phyloP scores from a whole-genome alignment of 2,797 vertebrate genomes.

The Dendrocincla tyrannina region DNA sequence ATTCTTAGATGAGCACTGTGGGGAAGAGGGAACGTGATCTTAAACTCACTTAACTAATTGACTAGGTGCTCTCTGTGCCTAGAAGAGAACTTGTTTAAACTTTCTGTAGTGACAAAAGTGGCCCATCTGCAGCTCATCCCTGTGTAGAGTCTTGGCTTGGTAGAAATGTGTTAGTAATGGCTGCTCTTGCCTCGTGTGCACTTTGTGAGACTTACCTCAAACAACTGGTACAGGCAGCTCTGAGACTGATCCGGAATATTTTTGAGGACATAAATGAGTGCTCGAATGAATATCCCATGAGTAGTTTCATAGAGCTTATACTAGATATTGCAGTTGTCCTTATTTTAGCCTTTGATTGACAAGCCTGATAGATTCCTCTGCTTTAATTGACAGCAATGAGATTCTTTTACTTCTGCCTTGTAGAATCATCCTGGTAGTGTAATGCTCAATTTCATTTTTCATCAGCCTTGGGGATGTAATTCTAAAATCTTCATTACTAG shows the following conservation, averaged over 20 bases:
- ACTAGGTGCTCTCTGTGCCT: slow-evolving; percentile 48
- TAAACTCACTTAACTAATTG: slow-evolving; percentile 22
- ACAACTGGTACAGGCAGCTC: slow-evolving; percentile 48
- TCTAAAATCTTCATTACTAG: slow-evolving; percentile 39
- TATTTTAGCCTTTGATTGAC: slow-evolving; percentile 47
- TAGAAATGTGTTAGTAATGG: not conserved
- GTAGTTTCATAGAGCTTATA: slow-evolving; percentile 31
- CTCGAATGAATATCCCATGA: slow-evolving; percentile 51
- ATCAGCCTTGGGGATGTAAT: slow-evolving; percentile 58
- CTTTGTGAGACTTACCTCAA: not conserved
- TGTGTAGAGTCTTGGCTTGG: slow-evolving; percentile 44
- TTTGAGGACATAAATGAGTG: slow-evolving; percentile 51
- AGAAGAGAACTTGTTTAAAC: not conserved
- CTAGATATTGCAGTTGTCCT: slow-evolving; percentile 46
- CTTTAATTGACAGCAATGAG: slow-evolving; percentile 55
- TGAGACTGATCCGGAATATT: slow-evolving; percentile 13
- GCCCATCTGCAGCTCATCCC: slow-evolving; percentile 53
- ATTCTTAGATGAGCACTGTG: slow-evolving; percentile 48
- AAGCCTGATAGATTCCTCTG: slow-evolving; percentile 49
- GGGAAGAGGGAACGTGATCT: slow-evolving; percentile 69
- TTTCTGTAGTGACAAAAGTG: slow-evolving; percentile 9
- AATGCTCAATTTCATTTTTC: slow-evolving; percentile 42
- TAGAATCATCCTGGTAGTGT: slow-evolving; percentile 61
- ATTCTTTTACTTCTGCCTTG: slow-evolving; percentile 38
- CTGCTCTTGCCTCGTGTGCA: slow-evolving; percentile 35